These are phyloP conservation scores for Platysteira castanea DNA, from an alignment of 2,113 vertebrate species.

Conservation along the genomic window DNA sequence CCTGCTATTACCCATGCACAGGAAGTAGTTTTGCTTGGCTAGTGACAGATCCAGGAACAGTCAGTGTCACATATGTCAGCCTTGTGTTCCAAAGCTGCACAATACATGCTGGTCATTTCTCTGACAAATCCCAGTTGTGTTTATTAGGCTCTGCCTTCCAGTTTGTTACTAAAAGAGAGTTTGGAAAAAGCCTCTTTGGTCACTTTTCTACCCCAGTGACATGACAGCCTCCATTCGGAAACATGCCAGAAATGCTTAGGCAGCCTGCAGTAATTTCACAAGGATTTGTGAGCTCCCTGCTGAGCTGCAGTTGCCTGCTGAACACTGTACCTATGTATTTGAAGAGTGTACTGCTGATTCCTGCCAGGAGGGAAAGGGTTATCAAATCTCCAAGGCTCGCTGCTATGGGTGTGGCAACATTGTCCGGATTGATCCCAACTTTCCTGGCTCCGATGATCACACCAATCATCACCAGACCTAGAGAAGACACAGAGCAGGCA, in stretches of 20 bases:
- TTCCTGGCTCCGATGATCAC: conserved; percentile 89
- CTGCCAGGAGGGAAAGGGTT: conserved; percentile 89
- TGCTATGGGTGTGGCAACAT: conserved; percentile 94
- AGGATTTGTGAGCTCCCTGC: background rate
- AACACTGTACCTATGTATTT: conserved; percentile 78
- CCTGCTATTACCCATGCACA: background rate
- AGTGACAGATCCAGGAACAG: background rate
- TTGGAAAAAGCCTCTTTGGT: background rate
- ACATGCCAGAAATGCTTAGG: background rate
- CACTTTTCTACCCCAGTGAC: background rate
- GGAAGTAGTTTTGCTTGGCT: background rate
- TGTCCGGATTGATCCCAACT: conserved; percentile 94
- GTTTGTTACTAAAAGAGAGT: background rate
- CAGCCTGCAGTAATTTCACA: background rate
- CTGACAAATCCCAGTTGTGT: background rate
- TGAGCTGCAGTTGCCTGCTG: background rate
- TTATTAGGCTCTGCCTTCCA: background rate
- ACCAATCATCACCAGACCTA: conserved; percentile 91
- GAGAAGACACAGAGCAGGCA: conserved; percentile 4
- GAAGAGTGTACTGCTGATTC: conserved; percentile 85
- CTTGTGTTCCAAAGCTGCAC: background rate
- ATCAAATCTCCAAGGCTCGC: conserved; percentile 96
- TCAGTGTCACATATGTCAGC: background rate
- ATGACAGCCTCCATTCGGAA: background rate
- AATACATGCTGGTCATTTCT: background rate